Conservation (phyloP, 2,888 invertebrate genomes). For the Lordiphosa andalusiaca region DNA sequence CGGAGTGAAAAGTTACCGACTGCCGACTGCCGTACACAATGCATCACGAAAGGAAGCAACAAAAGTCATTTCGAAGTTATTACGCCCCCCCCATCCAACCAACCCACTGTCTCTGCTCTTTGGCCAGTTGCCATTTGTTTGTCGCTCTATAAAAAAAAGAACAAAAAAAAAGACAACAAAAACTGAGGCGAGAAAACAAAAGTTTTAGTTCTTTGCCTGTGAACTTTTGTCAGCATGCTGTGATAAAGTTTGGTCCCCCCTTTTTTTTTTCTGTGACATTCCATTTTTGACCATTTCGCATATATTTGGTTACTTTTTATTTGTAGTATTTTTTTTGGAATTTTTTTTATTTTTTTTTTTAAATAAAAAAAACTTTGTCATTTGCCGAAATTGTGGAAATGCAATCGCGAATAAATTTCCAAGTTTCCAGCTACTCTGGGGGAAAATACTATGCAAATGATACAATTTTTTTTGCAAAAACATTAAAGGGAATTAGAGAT, state of each 20-base stretch:
- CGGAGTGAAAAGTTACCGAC: constrained; percentile 41
- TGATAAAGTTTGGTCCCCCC: constrained; percentile 48
- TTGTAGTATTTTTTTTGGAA: neutral
- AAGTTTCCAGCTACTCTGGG: constrained; percentile 46
- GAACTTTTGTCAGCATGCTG: constrained; percentile 59
- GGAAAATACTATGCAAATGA: constrained; percentile 45
- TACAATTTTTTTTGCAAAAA: constrained; percentile 18
- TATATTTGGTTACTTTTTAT: constrained; percentile 11
- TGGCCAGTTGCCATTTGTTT: constrained; percentile 49
- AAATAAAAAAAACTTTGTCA: constrained; percentile 39
- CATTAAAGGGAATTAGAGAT: neutral
- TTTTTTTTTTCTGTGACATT: constrained; percentile 16
- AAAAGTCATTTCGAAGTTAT: constrained; percentile 74
- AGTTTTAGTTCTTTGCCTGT: constrained; percentile 56
- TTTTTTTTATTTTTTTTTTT: neutral
- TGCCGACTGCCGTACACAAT: constrained; percentile 39
- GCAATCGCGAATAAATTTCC: constrained; percentile 60
- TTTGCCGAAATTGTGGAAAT: constrained; percentile 48
- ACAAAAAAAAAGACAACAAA: constrained; percentile 24
- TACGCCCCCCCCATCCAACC: constrained; percentile 34
- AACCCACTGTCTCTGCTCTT: neutral
- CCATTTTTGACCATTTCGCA: constrained; percentile 32
- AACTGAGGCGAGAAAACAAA: constrained; percentile 63
- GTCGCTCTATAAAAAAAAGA: constrained; percentile 53
- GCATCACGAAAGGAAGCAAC: constrained; percentile 59